Conservation (phyloP, 2,888 invertebrate genomes). For the Phalera bucephala region DNA sequence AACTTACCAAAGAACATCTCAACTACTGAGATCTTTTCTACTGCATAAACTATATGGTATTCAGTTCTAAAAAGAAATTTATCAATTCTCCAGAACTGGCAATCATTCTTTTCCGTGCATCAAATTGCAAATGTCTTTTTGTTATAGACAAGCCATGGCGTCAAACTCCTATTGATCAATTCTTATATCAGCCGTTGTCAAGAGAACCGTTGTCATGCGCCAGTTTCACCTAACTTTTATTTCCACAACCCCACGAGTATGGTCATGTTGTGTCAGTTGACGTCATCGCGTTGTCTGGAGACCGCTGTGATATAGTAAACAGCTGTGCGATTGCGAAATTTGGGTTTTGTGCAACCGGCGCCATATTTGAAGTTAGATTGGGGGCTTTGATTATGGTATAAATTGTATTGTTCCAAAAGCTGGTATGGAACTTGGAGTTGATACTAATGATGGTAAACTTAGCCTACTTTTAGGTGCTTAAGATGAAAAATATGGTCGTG, state of each 20-base stretch:
- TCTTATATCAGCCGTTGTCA: slow-evolving; percentile 44
- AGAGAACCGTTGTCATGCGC: slow-evolving; percentile 50
- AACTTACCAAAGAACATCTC: too few species aligned
- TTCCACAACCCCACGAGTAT: slow-evolving; percentile 17
- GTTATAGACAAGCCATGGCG: too few species aligned
- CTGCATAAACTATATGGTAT: too few species aligned
- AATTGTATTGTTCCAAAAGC: not conserved
- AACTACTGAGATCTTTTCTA: too few species aligned
- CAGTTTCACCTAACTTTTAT: slow-evolving; percentile 16
- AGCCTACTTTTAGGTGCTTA: not conserved
- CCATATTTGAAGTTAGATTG: slow-evolving; percentile 1
- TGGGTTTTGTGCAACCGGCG: not conserved
- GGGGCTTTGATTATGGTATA: not conserved
- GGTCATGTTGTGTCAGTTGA: slow-evolving; percentile 11
- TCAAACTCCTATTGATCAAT: slow-evolving; percentile 44
- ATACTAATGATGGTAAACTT: not conserved
- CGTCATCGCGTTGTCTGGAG: slow-evolving; percentile 18
- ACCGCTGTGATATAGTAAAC: slow-evolving; percentile 16
- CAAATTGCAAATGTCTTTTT: too few species aligned
- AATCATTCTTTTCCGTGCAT: too few species aligned
- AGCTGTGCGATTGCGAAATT: slow-evolving; percentile 13
- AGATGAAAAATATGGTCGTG: too few species aligned
- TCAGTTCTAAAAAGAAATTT: too few species aligned
- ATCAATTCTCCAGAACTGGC: too few species aligned
- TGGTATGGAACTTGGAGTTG: not conserved